These are phyloP conservation scores for Lucilia cuprina DNA, from an alignment of 1,140 invertebrate species.

Conservation along the genomic window DNA sequence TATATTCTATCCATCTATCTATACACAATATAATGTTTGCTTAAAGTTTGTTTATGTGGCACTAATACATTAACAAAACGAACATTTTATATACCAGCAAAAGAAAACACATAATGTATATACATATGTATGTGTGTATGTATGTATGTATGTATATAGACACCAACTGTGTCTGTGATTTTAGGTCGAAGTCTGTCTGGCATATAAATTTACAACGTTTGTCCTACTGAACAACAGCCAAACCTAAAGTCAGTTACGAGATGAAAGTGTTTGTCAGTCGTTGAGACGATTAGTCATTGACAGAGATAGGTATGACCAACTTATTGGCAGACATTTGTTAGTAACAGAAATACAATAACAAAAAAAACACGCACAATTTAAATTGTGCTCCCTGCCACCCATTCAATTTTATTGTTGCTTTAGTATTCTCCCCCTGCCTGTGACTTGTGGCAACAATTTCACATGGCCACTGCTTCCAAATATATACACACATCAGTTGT, in stretches of 20 bases:
- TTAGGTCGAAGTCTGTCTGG: slow-evolving; percentile 33
- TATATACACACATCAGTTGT: not conserved
- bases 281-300: no score
- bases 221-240: not conserved
- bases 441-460: not conserved
- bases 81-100: not conserved
- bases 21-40: not conserved
- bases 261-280: no score
- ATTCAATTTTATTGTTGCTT: not conserved
- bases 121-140: not conserved
- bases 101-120: not conserved
- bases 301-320: not conserved
- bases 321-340: not conserved
- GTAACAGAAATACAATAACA: not conserved
- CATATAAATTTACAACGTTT: not conserved
- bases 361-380: not conserved
- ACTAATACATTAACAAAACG: not conserved
- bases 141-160: not conserved
- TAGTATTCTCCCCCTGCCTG: not conserved
- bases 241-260: not conserved
- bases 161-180: slow-evolving; percentile 30
- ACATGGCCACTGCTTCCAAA: not conserved
- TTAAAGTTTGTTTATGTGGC: not conserved
- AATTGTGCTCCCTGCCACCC: not conserved
- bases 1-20: not conserved